Percentiles rank a stretch among this genome's conserved stretches.
These are phyloP conservation scores for Pemphredon lugubris DNA, from an alignment of 2,888 invertebrate genomes.

Conservation along the genomic window DNA sequence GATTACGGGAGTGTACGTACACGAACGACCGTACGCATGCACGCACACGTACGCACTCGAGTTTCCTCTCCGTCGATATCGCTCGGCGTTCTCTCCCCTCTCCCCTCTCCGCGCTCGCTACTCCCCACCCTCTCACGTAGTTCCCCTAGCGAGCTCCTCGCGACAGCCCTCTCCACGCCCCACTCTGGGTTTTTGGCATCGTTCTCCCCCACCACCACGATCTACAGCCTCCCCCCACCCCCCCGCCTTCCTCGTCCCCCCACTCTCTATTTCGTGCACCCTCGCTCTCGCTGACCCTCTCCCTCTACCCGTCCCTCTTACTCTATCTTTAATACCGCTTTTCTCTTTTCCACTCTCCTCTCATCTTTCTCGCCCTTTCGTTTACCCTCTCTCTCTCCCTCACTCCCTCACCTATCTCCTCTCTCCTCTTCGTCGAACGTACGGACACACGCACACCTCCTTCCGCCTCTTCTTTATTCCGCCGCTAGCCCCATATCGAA, in stretches of 20 bases:
- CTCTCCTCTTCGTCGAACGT: slow-evolving; percentile 18
- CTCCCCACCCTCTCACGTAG: too few relatives aligned
- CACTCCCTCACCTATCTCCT: too few relatives aligned
- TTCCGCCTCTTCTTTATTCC: background rate
- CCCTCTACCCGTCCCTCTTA: background rate
- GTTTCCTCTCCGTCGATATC: slow-evolving; percentile 55
- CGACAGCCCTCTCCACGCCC: slow-evolving; percentile 25
- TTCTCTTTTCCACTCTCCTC: slow-evolving; percentile 11
- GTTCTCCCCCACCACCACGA: background rate
- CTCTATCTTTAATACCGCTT: background rate
- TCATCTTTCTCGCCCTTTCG: background rate
- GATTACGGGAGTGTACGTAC: slow-evolving; percentile 24
- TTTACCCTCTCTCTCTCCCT: background rate
- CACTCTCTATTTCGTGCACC: slow-evolving; percentile 14
- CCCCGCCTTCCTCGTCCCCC: slow-evolving; percentile 15
- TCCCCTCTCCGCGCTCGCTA: background rate
- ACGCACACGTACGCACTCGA: slow-evolving; percentile 26
- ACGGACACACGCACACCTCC: background rate
- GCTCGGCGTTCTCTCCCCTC: slow-evolving; percentile 19
- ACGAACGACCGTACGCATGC: slow-evolving; percentile 25
- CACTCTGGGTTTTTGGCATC: background rate
- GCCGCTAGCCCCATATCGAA: slow-evolving; percentile 37
- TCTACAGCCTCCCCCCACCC: slow-evolving; percentile 4
- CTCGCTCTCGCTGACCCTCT: slow-evolving; percentile 7
- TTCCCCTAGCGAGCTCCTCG: background rate